Evolutionary conservation across 1,140 invertebrate genomes (phyloP).

Genomic region (Trinorchestia longiramus): DNA sequence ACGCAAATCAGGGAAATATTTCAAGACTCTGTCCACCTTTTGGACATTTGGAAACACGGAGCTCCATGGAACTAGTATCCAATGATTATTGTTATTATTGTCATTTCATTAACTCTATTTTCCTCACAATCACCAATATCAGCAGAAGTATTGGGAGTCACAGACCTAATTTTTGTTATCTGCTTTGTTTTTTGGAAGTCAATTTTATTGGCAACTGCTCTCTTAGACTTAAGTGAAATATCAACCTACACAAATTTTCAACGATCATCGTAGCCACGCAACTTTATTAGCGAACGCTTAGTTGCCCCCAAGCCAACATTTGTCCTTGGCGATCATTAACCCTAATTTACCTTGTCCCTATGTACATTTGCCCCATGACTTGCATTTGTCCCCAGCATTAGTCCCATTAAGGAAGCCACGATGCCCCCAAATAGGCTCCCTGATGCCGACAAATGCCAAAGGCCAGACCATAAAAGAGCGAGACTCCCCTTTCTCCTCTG

Average conservation of each 20-base stretch:
- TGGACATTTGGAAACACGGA: too few species aligned
- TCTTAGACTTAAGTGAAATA: neutral
- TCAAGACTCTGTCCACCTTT: too few species aligned
- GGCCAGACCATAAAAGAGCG: conserved; percentile 28
- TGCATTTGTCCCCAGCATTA: conserved; percentile 24
- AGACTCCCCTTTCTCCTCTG: neutral
- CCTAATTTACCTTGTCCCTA: neutral
- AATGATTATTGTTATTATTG: too few species aligned
- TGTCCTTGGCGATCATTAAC: neutral
- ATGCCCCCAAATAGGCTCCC: conserved; percentile 6
- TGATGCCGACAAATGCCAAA: conserved; percentile 38
- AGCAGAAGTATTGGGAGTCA: neutral
- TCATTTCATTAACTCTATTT: too few species aligned
- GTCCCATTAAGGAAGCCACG: conserved; percentile 32
- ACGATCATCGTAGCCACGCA: neutral
- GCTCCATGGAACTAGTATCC: too few species aligned
- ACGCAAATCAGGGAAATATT: too few species aligned
- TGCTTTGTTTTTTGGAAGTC: neutral
- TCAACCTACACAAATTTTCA: neutral
- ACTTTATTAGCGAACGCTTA: neutral
- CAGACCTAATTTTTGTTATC: neutral
- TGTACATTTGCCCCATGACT: neutral
- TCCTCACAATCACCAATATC: neutral
- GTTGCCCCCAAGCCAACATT: neutral
- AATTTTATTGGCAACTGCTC: neutral